Base-by-base conservation (phyloP, 2,113 vertebrate species). In the Microcebus murinus region DNA sequence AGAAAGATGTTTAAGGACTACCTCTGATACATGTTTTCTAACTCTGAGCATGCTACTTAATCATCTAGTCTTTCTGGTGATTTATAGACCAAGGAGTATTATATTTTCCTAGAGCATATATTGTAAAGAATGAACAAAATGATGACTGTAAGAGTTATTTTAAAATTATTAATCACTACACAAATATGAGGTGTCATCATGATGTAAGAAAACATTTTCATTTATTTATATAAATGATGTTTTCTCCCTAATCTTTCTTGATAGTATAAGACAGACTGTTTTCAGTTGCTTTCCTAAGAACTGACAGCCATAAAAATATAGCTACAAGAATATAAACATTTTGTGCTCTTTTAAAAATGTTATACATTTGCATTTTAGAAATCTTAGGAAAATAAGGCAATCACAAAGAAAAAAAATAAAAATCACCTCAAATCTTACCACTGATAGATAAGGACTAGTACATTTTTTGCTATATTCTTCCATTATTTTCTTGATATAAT, bases 61-160 rank as follows among this genome's bases (percentile, higher is more conserved):
- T 84, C 59, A 50, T 25, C 13, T 18, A 39, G 52, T 6, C 18
- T 90, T 6, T 48, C 39, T 77, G 11, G 17, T 59, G 48, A 90
- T 13, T 57, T 77, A 59, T 31, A 84, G 55, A 68, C n/a, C 39
- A 84, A 77, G 6, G 9, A 76, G 17, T 68, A 67, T 57, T 57
- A 39, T 3, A 68, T 67, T 59, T 84, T 68, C 59, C 61, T 84
- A 77, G 39, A 36, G 23, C 3, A 83, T 18, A 67, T 79, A 87
- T 8, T 87, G 21, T 71, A 31, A 95, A 92, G 29, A 87, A 93
- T 65, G 77, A 91, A 50, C 50, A 29, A 93, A 94, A 50, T 50
- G 34, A 59, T 77, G 14, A 63, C 42, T 36, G 39, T 12, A 0
- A 25, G 8, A 63, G 31, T 11, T 39, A 7, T 79, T 83, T 87